Conservation (phyloP, 2,113 vertebrate species). For the Phyllostomus discolor region DNA sequence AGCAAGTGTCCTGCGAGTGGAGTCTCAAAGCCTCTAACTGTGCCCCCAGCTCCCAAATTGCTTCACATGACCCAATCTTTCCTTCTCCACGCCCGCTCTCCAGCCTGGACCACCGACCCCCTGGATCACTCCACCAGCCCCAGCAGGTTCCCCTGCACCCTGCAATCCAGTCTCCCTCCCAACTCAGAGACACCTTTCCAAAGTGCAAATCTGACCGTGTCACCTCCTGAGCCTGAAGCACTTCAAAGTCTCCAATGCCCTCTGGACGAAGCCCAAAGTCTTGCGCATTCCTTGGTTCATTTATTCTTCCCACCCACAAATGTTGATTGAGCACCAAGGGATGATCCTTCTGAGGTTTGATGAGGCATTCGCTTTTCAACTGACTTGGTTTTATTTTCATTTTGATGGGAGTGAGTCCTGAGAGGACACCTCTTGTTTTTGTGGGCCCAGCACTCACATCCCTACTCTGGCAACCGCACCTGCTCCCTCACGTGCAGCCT, state of each 20-base stretch:
- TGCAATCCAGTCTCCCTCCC: not conserved
- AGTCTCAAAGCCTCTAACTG: not conserved
- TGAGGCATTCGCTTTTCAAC: not conserved
- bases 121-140: not conserved
- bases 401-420: not conserved
- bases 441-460: not conserved
- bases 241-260: not conserved
- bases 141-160: not conserved
- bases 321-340: not conserved
- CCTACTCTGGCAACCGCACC: not conserved
- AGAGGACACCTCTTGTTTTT: not conserved
- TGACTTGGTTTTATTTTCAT: not conserved
- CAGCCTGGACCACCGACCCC: not conserved
- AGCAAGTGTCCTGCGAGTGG: fast-evolving
- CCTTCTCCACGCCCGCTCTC: not conserved
- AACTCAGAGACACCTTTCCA: not conserved
- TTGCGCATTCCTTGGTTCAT: not conserved
- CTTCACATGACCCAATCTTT: fast-evolving
- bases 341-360: not conserved
- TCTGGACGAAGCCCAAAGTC: not conserved
- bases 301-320: not conserved
- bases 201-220: not conserved
- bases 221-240: not conserved
- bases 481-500: not conserved
- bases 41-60: too few relatives aligned